A percentile compares a stretch with the other conserved stretches of the same genome.
Conservation (phyloP, 2,113 vertebrate genomes). For the Pungitius pungitius region DNA sequence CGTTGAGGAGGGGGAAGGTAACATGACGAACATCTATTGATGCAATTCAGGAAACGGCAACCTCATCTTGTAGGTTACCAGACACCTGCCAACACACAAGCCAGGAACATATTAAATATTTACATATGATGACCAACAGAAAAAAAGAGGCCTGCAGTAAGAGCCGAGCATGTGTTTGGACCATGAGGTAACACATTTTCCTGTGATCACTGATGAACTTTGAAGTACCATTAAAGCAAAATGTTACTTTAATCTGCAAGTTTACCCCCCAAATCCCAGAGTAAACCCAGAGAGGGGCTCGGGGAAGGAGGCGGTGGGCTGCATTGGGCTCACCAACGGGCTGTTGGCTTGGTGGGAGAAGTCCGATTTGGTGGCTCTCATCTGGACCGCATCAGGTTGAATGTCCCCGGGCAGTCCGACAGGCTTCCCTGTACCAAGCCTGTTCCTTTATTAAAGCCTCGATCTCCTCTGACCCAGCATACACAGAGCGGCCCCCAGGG, state of each 20-base stretch:
- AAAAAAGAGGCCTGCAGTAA: conserved; percentile 25
- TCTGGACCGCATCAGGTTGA: conserved; percentile 76
- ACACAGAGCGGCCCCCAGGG: conserved; percentile 65
- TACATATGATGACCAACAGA: conserved; percentile 70
- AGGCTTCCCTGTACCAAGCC: conserved; percentile 73
- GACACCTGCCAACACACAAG: conserved; percentile 61
- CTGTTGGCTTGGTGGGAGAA: conserved; percentile 44
- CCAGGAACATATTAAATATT: conserved; percentile 76
- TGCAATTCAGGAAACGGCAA: conserved; percentile 68
- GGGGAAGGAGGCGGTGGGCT: conserved; percentile 14
- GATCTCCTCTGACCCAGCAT: conserved; percentile 71
- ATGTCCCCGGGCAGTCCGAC: conserved; percentile 70
- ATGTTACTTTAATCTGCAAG: conserved; percentile 47
- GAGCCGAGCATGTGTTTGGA: conserved; percentile 2
- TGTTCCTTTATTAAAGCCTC: conserved; percentile 78
- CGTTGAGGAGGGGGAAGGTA: conserved; percentile 63
- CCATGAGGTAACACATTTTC: conserved; percentile 31
- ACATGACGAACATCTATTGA: conserved; percentile 73
- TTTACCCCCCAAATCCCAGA: conserved; percentile 42
- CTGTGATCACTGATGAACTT: conserved; percentile 42
- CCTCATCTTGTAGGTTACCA: conserved; percentile 71
- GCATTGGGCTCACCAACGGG: conserved; percentile 26
- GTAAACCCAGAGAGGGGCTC: conserved; percentile 37
- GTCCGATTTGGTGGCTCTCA: conserved; percentile 75
- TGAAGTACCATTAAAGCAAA: conserved; percentile 38